Conservation (phyloP, 2,888 invertebrate species). For the Andrena haemorrhoa region DNA sequence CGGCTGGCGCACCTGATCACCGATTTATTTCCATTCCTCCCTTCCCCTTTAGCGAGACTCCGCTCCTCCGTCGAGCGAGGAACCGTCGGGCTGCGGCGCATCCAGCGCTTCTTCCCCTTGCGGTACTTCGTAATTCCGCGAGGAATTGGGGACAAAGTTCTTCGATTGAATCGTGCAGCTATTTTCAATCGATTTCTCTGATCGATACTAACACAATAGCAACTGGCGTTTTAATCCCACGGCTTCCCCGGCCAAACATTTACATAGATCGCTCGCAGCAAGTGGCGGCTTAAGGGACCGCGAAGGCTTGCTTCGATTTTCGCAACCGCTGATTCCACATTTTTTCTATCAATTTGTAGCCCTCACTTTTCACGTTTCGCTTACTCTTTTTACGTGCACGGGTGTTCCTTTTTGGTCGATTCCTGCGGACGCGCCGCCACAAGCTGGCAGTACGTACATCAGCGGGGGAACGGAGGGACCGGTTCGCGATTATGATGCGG, state of each 20-base stretch:
- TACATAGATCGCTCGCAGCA: neutral
- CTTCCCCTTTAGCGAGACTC: neutral
- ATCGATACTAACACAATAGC: neutral
- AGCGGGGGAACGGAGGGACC: slow-evolving; percentile 23
- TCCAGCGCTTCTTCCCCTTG: neutral
- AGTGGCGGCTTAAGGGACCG: neutral
- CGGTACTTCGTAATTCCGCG: slow-evolving; percentile 6
- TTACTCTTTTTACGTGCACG: neutral
- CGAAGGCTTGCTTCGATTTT: neutral
- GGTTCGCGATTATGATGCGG: slow-evolving; percentile 68
- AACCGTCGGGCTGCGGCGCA: neutral
- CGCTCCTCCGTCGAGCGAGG: neutral
- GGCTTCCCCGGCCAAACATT: neutral
- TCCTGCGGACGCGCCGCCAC: neutral
- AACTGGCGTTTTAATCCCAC: slow-evolving; percentile 18
- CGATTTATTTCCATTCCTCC: slow-evolving; percentile 65
- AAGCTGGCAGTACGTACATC: slow-evolving; percentile 15
- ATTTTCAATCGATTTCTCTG: neutral
- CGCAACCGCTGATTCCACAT: slow-evolving; percentile 28
- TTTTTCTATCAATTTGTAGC: slow-evolving; percentile 23
- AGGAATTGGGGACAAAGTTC: slow-evolving; percentile 2
- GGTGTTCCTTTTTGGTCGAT: neutral
- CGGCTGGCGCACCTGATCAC: slow-evolving; percentile 39
- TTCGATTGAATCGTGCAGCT: neutral
- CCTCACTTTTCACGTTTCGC: slow-evolving; percentile 14